These are phyloP conservation scores for Carcharodon carcharias DNA, from an alignment of 2,797 vertebrate species.

Conservation along the genomic window DNA sequence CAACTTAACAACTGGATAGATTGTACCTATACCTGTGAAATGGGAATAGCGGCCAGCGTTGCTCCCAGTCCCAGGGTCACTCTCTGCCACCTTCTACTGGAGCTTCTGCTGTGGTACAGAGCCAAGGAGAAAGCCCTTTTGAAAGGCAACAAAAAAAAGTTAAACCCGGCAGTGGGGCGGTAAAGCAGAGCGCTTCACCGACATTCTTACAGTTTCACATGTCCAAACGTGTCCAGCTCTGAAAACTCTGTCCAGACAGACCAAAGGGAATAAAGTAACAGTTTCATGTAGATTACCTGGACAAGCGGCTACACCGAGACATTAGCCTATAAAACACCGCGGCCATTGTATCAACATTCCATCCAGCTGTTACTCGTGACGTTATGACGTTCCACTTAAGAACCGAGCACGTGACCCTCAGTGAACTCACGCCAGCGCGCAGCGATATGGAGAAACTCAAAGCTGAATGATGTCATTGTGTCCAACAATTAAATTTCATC, in stretches of 20 bases:
- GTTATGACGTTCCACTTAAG: neutral
- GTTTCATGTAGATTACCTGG: neutral
- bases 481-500: no score
- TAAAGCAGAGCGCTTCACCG: neutral
- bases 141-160: neutral
- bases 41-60: slow-evolving; percentile 56
- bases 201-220: neutral
- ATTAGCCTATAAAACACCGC: neutral
- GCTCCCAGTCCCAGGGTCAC: slow-evolving; percentile 52
- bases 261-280: neutral
- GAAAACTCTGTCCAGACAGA: neutral
- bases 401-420: neutral
- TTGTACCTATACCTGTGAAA: slow-evolving; percentile 54
- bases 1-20: neutral
- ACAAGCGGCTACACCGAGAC: neutral
- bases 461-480: no score
- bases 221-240: neutral
- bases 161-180: neutral
- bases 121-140: neutral
- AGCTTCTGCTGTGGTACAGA: neutral
- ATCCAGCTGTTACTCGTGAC: neutral
- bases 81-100: neutral
- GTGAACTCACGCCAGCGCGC: neutral
- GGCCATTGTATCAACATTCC: slow-evolving; percentile 4
- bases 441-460: neutral